Conservation (phyloP, 2,888 invertebrate species). For the Clostera curtula region DNA sequence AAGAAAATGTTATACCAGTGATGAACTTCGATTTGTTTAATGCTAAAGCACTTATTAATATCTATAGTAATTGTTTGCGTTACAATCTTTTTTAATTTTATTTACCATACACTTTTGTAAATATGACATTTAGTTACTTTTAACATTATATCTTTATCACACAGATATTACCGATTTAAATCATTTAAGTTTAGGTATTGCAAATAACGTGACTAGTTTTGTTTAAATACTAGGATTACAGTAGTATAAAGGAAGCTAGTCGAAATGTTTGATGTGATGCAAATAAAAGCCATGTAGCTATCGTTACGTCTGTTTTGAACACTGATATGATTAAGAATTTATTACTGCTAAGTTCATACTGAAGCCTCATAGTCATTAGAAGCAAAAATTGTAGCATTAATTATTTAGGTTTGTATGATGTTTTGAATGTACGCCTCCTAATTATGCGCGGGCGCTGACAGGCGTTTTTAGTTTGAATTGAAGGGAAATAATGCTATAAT, state of each 20-base stretch:
- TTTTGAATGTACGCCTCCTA: conserved; percentile 23
- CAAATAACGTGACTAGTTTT: conserved; percentile 64
- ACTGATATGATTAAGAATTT: conserved; percentile 29
- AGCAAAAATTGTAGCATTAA: conserved; percentile 27
- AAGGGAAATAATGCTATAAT: conserved; percentile 13
- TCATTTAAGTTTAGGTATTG: conserved; percentile 37
- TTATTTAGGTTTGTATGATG: conserved; percentile 20
- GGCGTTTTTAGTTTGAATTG: conserved; percentile 19
- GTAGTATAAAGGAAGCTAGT: conserved; percentile 72
- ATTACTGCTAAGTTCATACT: conserved; percentile 20
- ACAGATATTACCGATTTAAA: conserved; percentile 40
- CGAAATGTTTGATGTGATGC: conserved; percentile 70
- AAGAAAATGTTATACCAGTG: conserved; percentile 15
- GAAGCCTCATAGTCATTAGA: conserved; percentile 22
- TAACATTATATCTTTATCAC: conserved; percentile 43
- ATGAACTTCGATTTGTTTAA: conserved; percentile 3
- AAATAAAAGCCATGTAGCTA: conserved; percentile 64
- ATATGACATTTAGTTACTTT: conserved; percentile 39
- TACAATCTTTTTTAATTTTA: conserved; percentile 1
- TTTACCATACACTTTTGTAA: conserved; percentile 32
- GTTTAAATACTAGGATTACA: conserved; percentile 65
- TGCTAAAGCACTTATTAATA: background rate
- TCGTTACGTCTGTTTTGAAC: conserved; percentile 35
- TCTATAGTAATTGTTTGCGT: background rate
- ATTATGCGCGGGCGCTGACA: conserved; percentile 26